A percentile compares a stretch with the other conserved stretches of the same genome.
Evolutionary conservation across 1,140 invertebrate genomes (phyloP).

Genomic region (Eumaeus atala): DNA sequence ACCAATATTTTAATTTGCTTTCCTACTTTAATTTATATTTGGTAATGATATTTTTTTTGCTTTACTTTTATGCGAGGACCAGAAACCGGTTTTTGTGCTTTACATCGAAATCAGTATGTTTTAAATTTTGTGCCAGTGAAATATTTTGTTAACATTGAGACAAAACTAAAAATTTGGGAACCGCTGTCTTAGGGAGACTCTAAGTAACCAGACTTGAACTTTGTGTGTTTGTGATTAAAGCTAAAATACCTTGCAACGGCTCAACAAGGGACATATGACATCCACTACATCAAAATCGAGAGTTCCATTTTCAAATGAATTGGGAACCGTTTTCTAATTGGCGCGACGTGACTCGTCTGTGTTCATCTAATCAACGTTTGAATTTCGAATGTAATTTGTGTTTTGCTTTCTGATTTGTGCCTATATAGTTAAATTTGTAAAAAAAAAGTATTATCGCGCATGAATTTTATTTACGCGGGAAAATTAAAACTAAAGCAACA

Average conservation of each 20-base stretch:
- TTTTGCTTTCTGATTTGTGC: constrained; percentile 35
- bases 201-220: constrained; percentile 26
- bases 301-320: constrained; percentile 70
- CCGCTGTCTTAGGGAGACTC: constrained; percentile 27
- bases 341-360: constrained; percentile 61
- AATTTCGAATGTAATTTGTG: constrained; percentile 53
- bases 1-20: too few relatives aligned
- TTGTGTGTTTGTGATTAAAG: neutral
- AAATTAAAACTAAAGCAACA: too few relatives aligned
- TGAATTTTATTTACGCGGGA: too few relatives aligned
- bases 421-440: too few relatives aligned
- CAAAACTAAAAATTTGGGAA: constrained; percentile 9
- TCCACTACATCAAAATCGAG: constrained; percentile 70
- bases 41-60: too few relatives aligned
- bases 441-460: too few relatives aligned
- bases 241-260: constrained; percentile 22
- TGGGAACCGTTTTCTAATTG: constrained; percentile 66
- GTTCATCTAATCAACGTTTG: constrained; percentile 58
- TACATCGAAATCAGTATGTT: too few relatives aligned
- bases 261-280: constrained; percentile 50
- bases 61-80: too few relatives aligned
- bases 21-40: too few relatives aligned
- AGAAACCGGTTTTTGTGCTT: too few relatives aligned
- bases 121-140: too few relatives aligned
- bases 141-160: too few relatives aligned